A percentile compares a stretch with the other conserved stretches of the same genome.
These are phyloP conservation scores for Ciconia boyciana DNA, from an alignment of 2,113 vertebrate genomes.

Conservation along the genomic window DNA sequence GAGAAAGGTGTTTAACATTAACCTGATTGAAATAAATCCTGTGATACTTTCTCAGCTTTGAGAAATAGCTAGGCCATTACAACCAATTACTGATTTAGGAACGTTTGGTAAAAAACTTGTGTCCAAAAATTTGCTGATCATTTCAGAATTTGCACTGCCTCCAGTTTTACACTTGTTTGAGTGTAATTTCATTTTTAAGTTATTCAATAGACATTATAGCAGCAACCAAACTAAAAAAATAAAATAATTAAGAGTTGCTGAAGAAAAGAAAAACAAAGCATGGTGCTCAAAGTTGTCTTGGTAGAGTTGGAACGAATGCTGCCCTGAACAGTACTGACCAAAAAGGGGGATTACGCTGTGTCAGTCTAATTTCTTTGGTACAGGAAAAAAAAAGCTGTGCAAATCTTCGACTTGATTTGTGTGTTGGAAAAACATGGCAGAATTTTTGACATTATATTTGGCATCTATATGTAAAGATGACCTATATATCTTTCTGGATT, in stretches of 20 bases:
- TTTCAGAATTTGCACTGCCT: slow-evolving; percentile 2
- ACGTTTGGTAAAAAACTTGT: not conserved
- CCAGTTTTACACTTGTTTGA: not conserved
- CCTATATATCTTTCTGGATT: not conserved
- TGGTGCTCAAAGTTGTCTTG: not conserved
- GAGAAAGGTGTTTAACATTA: slow-evolving; percentile 51
- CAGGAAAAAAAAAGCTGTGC: not conserved
- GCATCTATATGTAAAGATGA: not conserved
- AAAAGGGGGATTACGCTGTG: not conserved
- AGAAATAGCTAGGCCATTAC: slow-evolving; percentile 34
- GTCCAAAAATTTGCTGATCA: not conserved
- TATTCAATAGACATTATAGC: not conserved
- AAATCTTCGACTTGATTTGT: not conserved
- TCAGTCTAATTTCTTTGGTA: not conserved
- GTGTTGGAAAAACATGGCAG: not conserved
- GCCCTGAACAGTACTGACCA: not conserved
- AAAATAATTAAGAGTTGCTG: not conserved
- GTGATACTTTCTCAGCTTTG: slow-evolving; percentile 20
- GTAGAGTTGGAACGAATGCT: not conserved
- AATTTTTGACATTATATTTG: not conserved
- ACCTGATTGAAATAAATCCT: slow-evolving; percentile 43
- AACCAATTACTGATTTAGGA: slow-evolving; percentile 10
- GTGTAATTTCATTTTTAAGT: not conserved
- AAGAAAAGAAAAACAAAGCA: not conserved
- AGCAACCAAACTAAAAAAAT: not conserved